Base-by-base conservation (phyloP, 1,140 invertebrate genomes). In the Manduca sexta region DNA sequence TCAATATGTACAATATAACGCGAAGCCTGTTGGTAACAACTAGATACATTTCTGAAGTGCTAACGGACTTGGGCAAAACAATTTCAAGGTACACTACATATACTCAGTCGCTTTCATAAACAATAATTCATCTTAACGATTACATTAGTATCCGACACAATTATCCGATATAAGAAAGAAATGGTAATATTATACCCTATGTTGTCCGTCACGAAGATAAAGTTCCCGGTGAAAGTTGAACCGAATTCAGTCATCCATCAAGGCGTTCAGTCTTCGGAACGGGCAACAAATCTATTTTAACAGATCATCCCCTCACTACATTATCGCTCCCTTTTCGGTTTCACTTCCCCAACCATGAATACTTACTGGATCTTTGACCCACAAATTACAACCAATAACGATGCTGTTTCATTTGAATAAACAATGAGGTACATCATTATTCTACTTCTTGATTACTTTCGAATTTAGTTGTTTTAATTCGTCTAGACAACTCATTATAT, bases 241-340 rank as follows among this genome's bases (percentile, higher is more conserved):
- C 68, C 76, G 67, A 74, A 64, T 54, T 67, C 59, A 69, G 65
- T 64, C 61, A 83, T 81, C 77, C 58, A 81, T 81, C 77, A 81
- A 56, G 37, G 52, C 56, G 50, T 56, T 58, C 65, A 69, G 69
- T 66, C 64, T 64, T 51, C 58, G 74, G 70, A 74, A 75, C 72
- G 60, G 61, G 60, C 53, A 68, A 75, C 71, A 74, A 78, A 74
- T 76, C 69, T 78, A 76, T 78, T 79, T 73, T 69, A 74, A 74
- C 69, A 62, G 71, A 84, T 84, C 74, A 72, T 79, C 71, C 71
- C 69, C 69, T 74, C 65, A 71, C 63, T 64, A 64, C 70, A 76
- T 82, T 74, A 72, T 72, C 62, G 64, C 71, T 69, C 66, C 70
- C 69, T 70, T 70, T 67, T 62, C 41, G 44, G 18, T 45, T 51